phyloP scores from a whole-genome alignment of 2,888 invertebrate genomes.

The Drosophila anomelani region DNA sequence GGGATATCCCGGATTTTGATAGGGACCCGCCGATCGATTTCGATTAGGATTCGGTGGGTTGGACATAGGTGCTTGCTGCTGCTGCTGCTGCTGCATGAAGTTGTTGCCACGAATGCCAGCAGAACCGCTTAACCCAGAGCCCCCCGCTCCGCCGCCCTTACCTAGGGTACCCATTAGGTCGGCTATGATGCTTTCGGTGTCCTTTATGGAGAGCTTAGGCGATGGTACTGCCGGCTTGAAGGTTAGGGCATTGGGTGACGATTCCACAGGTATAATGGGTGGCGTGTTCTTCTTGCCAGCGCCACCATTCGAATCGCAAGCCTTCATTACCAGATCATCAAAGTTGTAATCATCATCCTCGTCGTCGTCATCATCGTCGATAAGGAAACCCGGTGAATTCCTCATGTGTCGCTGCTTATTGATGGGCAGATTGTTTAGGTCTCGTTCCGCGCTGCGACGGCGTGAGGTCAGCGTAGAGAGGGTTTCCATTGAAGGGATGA shows the following conservation, averaged over 20 bases:
- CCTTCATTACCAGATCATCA: constrained; percentile 87
- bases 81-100: constrained; percentile 45
- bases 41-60: background rate
- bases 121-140: background rate
- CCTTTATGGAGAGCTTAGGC: constrained; percentile 81
- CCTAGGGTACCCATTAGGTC: constrained; percentile 87
- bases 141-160: constrained; percentile 25
- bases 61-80: background rate
- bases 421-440: background rate
- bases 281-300: constrained; percentile 14
- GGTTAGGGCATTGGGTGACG: constrained; percentile 72
- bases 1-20: constrained; percentile 17
- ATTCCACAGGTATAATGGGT: constrained; percentile 50
- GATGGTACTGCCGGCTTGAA: constrained; percentile 74
- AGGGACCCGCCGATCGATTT: background rate
- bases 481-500: background rate
- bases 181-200: constrained; percentile 88
- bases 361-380: constrained; percentile 86
- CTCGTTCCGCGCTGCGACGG: constrained; percentile 45
- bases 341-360: constrained; percentile 91
- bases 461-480: constrained; percentile 19
- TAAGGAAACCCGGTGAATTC: constrained; percentile 82
- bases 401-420: constrained; percentile 44
- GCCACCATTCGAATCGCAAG: constrained; percentile 66
- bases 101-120: constrained; percentile 10